A percentile compares a stretch with the other conserved stretches of the same genome.
Evolutionary conservation across 2,113 vertebrate species (phyloP).

Genomic region (Podarcis muralis): DNA sequence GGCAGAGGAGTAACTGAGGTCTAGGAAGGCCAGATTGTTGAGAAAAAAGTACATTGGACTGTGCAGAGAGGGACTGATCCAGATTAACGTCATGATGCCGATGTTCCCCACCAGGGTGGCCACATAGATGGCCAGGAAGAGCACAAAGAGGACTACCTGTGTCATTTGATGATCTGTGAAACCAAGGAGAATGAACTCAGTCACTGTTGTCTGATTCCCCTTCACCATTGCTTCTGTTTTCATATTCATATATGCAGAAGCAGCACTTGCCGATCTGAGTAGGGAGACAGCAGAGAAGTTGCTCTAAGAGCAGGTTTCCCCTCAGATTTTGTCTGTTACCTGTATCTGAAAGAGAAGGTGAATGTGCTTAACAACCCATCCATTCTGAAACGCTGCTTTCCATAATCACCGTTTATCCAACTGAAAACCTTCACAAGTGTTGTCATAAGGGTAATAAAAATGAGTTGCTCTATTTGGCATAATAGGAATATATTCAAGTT

Average conservation of each 20-base stretch:
- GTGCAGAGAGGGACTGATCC: slow-evolving; percentile 29
- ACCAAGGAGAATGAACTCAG: slow-evolving; percentile 56
- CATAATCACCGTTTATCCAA: not conserved
- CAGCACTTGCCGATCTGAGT: not conserved
- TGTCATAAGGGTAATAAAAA: no score
- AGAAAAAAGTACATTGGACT: slow-evolving; percentile 66
- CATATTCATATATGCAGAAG: not conserved
- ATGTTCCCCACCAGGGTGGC: slow-evolving; percentile 52
- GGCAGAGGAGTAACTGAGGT: slow-evolving; percentile 58
- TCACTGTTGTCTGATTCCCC: slow-evolving; percentile 33
- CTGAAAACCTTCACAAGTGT: not conserved
- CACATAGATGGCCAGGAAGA: slow-evolving; percentile 46
- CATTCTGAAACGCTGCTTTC: not conserved
- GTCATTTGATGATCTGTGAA: slow-evolving; percentile 37
- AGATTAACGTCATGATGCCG: slow-evolving; percentile 44
- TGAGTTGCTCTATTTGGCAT: no score
- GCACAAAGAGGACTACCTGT: slow-evolving; percentile 39
- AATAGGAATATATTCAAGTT: no score
- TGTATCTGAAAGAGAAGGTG: not conserved
- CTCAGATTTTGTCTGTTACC: no score
- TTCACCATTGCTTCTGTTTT: slow-evolving; percentile 21
- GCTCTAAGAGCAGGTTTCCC: not conserved
- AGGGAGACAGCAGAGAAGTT: not conserved
- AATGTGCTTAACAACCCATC: not conserved
- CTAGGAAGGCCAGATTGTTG: slow-evolving; percentile 61